Percentiles rank a stretch among this genome's conserved stretches.
These are phyloP conservation scores for Caradrina kadenii DNA, from an alignment of 2,888 invertebrate genomes.

Conservation along the genomic window DNA sequence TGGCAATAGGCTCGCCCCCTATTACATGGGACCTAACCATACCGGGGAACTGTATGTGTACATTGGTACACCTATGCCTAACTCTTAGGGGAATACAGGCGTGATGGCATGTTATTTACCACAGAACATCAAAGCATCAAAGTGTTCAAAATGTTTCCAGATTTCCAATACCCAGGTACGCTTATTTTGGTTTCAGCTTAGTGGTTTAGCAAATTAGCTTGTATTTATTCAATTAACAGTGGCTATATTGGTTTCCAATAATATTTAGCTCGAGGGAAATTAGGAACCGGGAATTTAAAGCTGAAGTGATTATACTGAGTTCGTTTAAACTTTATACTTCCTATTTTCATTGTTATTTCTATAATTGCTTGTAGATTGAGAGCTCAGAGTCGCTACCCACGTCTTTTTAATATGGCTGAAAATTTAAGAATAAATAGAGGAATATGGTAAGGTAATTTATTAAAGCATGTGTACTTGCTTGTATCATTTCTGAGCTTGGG, in stretches of 20 bases:
- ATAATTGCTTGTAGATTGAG: background rate
- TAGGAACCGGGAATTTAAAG: background rate
- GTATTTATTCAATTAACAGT: slow-evolving; percentile 30
- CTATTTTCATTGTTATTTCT: background rate
- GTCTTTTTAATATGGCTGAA: too few species aligned
- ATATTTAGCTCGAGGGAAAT: slow-evolving; percentile 20
- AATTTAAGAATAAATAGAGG: too few species aligned
- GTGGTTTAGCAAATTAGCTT: slow-evolving; percentile 22
- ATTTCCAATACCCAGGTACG: slow-evolving; percentile 4
- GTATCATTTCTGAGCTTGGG: too few species aligned
- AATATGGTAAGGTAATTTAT: too few species aligned
- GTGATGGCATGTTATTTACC: too few species aligned
- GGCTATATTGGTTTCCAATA: slow-evolving; percentile 15
- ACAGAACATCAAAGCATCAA: background rate
- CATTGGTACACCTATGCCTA: too few species aligned
- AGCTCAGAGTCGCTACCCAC: too few species aligned
- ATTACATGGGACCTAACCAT: too few species aligned
- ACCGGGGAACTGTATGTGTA: too few species aligned
- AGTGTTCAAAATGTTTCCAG: slow-evolving; percentile 5
- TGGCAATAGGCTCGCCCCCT: too few species aligned
- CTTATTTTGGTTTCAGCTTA: slow-evolving; percentile 8
- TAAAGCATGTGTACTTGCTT: too few species aligned
- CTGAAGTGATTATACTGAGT: background rate
- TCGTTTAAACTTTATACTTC: slow-evolving; percentile 1
- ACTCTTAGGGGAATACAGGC: too few species aligned